Percentiles rank a stretch among this genome's conserved stretches.
Conservation (phyloP, 2,888 invertebrate species). For the Fissipunctia ypsillon region DNA sequence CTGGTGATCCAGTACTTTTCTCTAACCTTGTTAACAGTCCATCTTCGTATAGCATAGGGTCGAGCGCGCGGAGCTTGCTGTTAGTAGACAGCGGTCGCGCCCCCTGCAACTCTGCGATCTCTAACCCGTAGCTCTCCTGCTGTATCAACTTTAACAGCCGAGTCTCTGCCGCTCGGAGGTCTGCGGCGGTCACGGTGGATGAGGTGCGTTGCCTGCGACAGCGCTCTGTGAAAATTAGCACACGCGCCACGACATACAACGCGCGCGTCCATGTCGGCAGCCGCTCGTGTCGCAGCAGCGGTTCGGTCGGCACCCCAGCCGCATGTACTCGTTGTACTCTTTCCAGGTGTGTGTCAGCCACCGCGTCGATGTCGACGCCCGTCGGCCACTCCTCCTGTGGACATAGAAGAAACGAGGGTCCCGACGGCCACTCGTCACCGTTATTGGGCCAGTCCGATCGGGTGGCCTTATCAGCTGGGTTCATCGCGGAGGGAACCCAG, state of each 20-base stretch:
- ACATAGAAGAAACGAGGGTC: not conserved
- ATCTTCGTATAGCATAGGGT: not conserved
- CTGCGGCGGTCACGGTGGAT: not conserved
- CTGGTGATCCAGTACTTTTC: no score
- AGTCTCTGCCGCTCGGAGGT: not conserved
- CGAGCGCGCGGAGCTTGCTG: not conserved
- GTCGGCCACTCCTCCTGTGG: constrained; percentile 2
- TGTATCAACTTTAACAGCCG: not conserved
- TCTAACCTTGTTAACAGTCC: not conserved
- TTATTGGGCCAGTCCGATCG: not conserved
- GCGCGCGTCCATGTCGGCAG: not conserved
- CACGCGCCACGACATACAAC: not conserved
- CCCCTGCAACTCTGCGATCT: not conserved
- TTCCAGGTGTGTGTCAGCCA: not conserved
- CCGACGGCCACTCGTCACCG: not conserved
- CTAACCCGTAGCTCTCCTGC: not conserved
- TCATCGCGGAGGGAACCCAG: not conserved
- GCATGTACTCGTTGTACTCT: not conserved
- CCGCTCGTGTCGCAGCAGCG: not conserved
- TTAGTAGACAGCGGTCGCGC: not conserved
- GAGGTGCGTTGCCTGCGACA: not conserved
- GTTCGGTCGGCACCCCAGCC: fast-evolving
- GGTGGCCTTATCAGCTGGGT: not conserved
- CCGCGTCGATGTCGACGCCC: not conserved
- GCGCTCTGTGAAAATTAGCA: not conserved